Conservation (phyloP, 2,113 vertebrate genomes). For the Phrynosoma blainvillii region DNA sequence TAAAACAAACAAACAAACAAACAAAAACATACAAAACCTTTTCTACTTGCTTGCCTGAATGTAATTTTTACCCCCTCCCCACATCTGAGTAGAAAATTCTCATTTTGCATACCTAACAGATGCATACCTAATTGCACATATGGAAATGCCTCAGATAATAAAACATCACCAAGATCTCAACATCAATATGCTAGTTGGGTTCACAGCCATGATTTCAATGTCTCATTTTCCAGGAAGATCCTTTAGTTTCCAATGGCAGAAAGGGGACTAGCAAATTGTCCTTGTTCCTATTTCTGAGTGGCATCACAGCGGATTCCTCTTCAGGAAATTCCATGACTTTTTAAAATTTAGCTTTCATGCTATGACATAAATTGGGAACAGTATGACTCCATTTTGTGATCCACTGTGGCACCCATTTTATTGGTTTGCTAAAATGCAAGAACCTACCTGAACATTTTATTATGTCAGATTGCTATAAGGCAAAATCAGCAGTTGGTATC, state of each 20-base stretch:
- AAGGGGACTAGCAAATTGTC: background rate
- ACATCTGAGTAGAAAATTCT: background rate
- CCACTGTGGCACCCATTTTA: background rate
- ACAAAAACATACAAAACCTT: no score
- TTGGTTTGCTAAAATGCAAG: background rate
- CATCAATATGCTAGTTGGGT: background rate
- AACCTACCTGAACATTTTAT: background rate
- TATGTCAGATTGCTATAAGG: background rate
- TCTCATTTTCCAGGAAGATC: background rate
- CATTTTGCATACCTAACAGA: background rate
- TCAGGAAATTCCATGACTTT: background rate
- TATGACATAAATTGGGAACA: background rate
- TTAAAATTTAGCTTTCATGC: no score
- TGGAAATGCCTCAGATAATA: background rate
- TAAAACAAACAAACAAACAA: no score
- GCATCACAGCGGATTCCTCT: background rate
- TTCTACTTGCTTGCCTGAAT: background rate
- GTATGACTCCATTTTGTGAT: background rate
- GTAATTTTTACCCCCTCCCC: background rate
- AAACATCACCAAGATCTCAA: background rate
- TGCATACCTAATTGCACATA: background rate
- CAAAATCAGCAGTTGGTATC: background rate
- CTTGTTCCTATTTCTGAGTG: background rate
- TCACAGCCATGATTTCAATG: background rate
- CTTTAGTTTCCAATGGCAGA: background rate